A percentile compares a stretch with the other conserved stretches of the same genome.
Conservation (phyloP, 2,113 vertebrate species). For the Geococcyx californianus region DNA sequence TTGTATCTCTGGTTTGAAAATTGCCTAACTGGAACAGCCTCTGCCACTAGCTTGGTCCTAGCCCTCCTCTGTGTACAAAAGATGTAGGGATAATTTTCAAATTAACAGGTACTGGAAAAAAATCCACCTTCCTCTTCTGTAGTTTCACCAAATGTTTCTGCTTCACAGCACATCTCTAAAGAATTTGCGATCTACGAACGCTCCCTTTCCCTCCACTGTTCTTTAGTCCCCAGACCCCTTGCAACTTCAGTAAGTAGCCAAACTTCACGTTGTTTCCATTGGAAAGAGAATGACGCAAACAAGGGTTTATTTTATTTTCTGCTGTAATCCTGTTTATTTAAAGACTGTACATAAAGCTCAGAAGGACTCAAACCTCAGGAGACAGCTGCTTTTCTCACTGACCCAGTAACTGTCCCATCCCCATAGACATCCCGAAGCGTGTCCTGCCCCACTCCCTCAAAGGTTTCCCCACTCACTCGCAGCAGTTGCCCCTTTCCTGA, state of each 20-base stretch:
- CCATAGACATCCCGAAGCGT: fast-evolving
- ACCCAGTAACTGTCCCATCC: not conserved
- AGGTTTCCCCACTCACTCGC: fast-evolving
- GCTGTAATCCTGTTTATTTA: not conserved
- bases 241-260: not conserved
- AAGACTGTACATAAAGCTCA: not conserved
- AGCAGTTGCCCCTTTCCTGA: not conserved
- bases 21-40: not conserved
- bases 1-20: not conserved
- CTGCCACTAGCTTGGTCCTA: not conserved
- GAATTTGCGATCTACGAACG: not conserved
- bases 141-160: constrained; percentile 32
- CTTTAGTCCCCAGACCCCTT: not conserved
- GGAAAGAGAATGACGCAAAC: not conserved
- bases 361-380: not conserved
- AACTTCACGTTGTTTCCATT: not conserved
- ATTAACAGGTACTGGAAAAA: not conserved
- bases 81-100: not conserved
- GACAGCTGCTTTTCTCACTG: not conserved
- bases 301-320: not conserved
- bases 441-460: fast-evolving
- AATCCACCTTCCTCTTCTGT: not conserved
- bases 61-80: not conserved
- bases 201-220: not conserved
- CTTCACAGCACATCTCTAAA: constrained; percentile 15